Conservation (phyloP, 37 sponge, comb jelly and placozoan genomes). For the Oscarella lobularis region DNA sequence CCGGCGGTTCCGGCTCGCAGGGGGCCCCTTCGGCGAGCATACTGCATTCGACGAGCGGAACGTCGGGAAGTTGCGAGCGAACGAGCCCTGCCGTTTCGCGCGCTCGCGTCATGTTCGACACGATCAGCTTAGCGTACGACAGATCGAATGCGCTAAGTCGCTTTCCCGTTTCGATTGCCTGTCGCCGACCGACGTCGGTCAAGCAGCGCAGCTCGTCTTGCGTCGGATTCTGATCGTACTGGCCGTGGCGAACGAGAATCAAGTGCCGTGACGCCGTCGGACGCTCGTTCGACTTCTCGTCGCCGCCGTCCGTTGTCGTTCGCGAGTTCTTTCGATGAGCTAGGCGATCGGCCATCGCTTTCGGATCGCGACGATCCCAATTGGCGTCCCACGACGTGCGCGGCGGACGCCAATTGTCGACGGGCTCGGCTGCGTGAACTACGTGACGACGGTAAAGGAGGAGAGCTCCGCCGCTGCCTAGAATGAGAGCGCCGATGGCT, state of each 20-base stretch:
- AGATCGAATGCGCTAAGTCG: constrained; percentile 50
- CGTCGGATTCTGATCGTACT: constrained; percentile 41
- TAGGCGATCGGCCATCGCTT: constrained; percentile 4
- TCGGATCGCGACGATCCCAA: constrained; percentile 57
- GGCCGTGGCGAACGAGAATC: constrained; percentile 75
- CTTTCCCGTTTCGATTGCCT: constrained; percentile 66
- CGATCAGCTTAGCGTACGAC: constrained; percentile 18
- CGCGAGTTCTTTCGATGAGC: constrained; percentile 1
- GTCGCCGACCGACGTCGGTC: constrained; percentile 63
- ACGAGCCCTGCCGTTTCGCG: constrained; percentile 54
- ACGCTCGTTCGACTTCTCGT: constrained; percentile 3
- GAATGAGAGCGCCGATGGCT: neutral
- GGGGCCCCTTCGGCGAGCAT: constrained; percentile 86
- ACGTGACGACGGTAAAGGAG: neutral
- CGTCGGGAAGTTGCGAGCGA: constrained; percentile 24
- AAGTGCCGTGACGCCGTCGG: constrained; percentile 43
- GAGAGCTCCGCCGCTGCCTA: neutral
- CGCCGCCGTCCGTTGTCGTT: constrained; percentile 9
- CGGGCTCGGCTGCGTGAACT: neutral
- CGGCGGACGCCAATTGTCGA: neutral
- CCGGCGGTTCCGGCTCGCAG: constrained; percentile 57
- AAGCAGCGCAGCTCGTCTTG: constrained; percentile 29
- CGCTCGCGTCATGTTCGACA: constrained; percentile 73
- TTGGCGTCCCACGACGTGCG: constrained; percentile 46
- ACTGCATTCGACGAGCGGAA: constrained; percentile 55